Evolutionary conservation across 2,888 invertebrate genomes (phyloP), one percentile per base, ranked within the genome.

Genomic region (Diploptera punctata): DNA sequence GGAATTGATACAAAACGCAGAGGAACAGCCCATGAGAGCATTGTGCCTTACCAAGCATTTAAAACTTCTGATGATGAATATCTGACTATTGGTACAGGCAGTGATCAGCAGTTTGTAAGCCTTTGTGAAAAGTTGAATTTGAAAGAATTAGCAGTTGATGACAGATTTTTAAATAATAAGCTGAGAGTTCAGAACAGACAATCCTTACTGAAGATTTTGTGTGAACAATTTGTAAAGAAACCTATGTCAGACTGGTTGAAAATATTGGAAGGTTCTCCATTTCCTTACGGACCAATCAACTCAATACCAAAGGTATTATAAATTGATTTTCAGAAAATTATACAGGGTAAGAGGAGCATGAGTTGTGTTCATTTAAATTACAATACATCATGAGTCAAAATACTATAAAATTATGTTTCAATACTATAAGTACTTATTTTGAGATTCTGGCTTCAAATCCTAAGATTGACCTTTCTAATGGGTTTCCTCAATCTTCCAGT

Each of bases 1-100:
- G 92, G 91, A 0, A 86, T 87, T 26, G 94, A 95, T 78, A 93
- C 92, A 0, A 84, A 87, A 72, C 86, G 94, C 67, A 93, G 92
- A 90, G 98, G 98, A n/a, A 97, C 97, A 0, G 94, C 94, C 0
- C 98, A 99, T 81, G 93, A 91, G 73, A 97, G 94, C 80, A 91
- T 99, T 74, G 98, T 98, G 0, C 98, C 98, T 0, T 98, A 99
- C 80, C 92, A 98, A 86, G 90, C 93, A 2, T 98, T 98, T 80
- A 86, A 88, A 79, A 94, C 96, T 0, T 87, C 87, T 80, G 92
- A 96, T 81, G 93, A 93, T 0, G 78, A 79, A 10, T 92, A 92
- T 79, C 87, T 97, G 70, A 94, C 98, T 0, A 86, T 98, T 3
- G 97, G 97, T 0, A 89, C 94, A 1, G 97, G 95, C 1, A 97